These are phyloP conservation scores for Heteractis magnifica DNA, from an alignment of 92 coral and sea anemone genomes.

Conservation along the genomic window DNA sequence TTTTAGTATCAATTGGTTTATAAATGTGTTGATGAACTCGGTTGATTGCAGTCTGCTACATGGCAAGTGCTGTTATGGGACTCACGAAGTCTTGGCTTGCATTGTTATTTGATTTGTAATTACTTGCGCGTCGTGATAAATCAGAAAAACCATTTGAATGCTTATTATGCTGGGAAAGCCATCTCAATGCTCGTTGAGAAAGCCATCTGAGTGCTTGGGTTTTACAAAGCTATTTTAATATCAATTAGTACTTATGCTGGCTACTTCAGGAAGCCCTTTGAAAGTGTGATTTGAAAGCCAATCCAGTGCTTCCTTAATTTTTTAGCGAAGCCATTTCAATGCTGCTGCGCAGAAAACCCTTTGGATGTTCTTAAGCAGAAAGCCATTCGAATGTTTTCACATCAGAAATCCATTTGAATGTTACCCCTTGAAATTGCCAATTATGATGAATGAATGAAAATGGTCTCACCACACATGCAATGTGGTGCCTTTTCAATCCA, in stretches of 20 bases:
- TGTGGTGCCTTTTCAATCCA: neutral
- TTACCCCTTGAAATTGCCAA: neutral
- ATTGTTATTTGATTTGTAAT: neutral
- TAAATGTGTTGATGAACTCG: constrained; percentile 4
- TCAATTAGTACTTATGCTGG: too few species aligned
- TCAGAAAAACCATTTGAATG: constrained; percentile 10
- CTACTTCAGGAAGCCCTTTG: neutral
- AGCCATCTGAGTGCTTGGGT: constrained; percentile 17
- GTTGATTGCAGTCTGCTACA: neutral
- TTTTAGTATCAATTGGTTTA: neutral
- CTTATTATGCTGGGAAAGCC: constrained; percentile 2
- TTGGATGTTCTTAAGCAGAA: neutral
- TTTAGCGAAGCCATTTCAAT: neutral
- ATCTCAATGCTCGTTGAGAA: constrained; percentile 9
- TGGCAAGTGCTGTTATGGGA: neutral
- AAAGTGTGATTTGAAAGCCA: neutral
- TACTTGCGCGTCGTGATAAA: neutral
- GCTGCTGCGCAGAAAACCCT: neutral
- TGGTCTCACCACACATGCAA: constrained; percentile 7
- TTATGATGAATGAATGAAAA: constrained; percentile 2
- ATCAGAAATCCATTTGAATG: neutral
- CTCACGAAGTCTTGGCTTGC: neutral
- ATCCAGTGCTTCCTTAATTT: neutral
- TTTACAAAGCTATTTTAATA: constrained; percentile 8
- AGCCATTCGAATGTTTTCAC: neutral